Percentiles rank a stretch among this genome's conserved stretches.
Evolutionary conservation across 2,797 vertebrate species (phyloP).

Genomic region (Xyrichtys novacula): DNA sequence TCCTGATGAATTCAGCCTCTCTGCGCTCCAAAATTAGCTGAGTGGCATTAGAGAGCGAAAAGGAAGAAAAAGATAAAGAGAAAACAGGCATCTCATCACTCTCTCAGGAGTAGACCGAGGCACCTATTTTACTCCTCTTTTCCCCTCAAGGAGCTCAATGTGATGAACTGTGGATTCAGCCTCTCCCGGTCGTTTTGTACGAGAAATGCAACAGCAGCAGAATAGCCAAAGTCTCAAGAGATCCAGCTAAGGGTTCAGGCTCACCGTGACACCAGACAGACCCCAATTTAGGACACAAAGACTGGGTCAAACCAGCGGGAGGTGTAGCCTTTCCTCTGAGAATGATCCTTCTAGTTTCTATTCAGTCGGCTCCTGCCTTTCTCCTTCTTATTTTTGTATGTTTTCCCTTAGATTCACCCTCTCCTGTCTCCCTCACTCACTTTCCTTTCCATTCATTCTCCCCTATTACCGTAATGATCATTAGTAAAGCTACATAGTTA

Average conservation of each 20-base stretch:
- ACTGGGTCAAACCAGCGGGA: constrained; percentile 64
- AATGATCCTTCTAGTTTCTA: constrained; percentile 46
- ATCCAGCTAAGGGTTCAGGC: constrained; percentile 53
- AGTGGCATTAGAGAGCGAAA: constrained; percentile 9
- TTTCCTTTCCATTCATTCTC: constrained; percentile 9
- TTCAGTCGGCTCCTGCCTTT: constrained; percentile 37
- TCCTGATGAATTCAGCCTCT: constrained; percentile 48
- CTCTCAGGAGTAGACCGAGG: constrained; percentile 25
- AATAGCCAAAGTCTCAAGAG: constrained; percentile 62
- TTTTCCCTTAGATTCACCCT: constrained; percentile 30
- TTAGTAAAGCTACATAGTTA: constrained; percentile 28
- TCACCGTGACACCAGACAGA: constrained; percentile 65
- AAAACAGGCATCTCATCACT: constrained; percentile 37
- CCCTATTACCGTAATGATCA: constrained; percentile 29
- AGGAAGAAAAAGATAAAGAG: background rate
- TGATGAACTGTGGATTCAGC: constrained; percentile 66
- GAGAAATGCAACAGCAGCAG: constrained; percentile 64
- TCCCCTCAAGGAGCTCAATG: constrained; percentile 38
- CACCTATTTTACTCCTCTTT: constrained; percentile 48
- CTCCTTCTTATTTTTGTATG: constrained; percentile 25
- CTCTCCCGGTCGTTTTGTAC: constrained; percentile 32
- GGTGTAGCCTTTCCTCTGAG: constrained; percentile 48
- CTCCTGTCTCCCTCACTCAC: constrained; percentile 10
- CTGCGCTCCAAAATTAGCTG: constrained; percentile 44
- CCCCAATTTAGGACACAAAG: constrained; percentile 79